These are phyloP conservation scores for Pseudanteris insignis DNA, from an alignment of 2,888 invertebrate genomes.

Conservation along the genomic window DNA sequence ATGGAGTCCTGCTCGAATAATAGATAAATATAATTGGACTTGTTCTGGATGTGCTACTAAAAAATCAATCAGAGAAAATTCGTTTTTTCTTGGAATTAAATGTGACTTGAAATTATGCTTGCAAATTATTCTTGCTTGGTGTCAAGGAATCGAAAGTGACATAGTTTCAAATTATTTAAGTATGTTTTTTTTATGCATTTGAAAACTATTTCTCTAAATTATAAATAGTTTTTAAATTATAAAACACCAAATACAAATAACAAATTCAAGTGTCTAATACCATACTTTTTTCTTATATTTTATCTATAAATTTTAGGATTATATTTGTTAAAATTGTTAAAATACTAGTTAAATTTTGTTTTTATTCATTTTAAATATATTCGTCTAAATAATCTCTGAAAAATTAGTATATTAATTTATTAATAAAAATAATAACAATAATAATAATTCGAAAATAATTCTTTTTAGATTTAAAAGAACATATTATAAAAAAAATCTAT, in stretches of 20 bases:
- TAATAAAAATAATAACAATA: slow-evolving; percentile 9
- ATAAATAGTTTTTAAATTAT: not conserved
- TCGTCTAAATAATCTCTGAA: no score
- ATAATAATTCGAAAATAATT: not conserved
- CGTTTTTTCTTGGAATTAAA: slow-evolving; percentile 73
- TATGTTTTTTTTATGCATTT: slow-evolving; percentile 49
- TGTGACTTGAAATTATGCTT: slow-evolving; percentile 72
- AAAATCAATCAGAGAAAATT: slow-evolving; percentile 68
- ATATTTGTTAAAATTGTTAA: no score
- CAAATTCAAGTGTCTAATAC: no score
- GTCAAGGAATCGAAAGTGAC: slow-evolving; percentile 71
- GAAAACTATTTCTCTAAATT: slow-evolving; percentile 1
- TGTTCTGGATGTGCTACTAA: slow-evolving; percentile 67
- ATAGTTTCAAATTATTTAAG: slow-evolving; percentile 70
- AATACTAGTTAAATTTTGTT: not conserved
- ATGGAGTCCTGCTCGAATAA: slow-evolving; percentile 68
- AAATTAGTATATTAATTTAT: no score
- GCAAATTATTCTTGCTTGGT: slow-evolving; percentile 74
- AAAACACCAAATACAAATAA: no score
- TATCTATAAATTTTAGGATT: no score
- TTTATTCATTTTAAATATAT: no score
- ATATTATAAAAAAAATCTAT: slow-evolving; percentile 70
- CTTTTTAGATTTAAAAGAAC: slow-evolving; percentile 70
- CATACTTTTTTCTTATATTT: no score
- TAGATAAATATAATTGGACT: slow-evolving; percentile 69